Percentiles rank a stretch among this genome's conserved stretches.
phyloP scores from a whole-genome alignment of 2,797 vertebrate genomes.

The Periparus ater region DNA sequence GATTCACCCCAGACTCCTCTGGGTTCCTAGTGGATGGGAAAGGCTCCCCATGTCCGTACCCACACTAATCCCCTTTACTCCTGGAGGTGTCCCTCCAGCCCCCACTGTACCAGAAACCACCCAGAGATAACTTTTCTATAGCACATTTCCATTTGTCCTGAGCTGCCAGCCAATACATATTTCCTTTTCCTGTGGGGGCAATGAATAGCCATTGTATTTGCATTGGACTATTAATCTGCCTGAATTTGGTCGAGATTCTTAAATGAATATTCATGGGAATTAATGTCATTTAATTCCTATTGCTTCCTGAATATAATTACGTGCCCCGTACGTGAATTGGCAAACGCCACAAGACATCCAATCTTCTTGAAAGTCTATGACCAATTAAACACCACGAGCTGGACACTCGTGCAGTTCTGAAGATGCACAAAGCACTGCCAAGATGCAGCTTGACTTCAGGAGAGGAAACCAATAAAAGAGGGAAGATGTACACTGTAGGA shows the following conservation, averaged over 20 bases:
- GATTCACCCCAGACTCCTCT: neutral
- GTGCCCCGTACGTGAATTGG: neutral
- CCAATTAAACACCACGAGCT: neutral
- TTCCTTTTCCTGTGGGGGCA: slow-evolving; percentile 48
- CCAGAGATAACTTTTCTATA: neutral
- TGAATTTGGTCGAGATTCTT: slow-evolving; percentile 30
- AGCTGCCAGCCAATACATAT: slow-evolving; percentile 24
- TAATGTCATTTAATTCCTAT: slow-evolving; percentile 55
- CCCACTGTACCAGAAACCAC: neutral
- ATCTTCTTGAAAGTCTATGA: neutral
- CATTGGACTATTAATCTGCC: slow-evolving; percentile 31
- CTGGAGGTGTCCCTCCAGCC: neutral
- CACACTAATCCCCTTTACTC: neutral
- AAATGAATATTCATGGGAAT: slow-evolving; percentile 64
- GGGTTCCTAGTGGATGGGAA: neutral
- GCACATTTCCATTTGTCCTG: neutral
- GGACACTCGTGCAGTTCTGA: neutral
- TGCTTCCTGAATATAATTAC: slow-evolving; percentile 51
- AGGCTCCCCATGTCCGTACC: fast-evolving
- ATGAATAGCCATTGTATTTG: slow-evolving; percentile 46
- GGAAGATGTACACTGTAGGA: neutral
- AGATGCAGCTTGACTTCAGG: neutral
- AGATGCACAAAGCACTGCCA: neutral
- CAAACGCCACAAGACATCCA: slow-evolving; percentile 27
- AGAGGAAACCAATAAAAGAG: neutral